Base-by-base conservation (phyloP, 2,888 invertebrate species). In the Campoplex nolae region DNA sequence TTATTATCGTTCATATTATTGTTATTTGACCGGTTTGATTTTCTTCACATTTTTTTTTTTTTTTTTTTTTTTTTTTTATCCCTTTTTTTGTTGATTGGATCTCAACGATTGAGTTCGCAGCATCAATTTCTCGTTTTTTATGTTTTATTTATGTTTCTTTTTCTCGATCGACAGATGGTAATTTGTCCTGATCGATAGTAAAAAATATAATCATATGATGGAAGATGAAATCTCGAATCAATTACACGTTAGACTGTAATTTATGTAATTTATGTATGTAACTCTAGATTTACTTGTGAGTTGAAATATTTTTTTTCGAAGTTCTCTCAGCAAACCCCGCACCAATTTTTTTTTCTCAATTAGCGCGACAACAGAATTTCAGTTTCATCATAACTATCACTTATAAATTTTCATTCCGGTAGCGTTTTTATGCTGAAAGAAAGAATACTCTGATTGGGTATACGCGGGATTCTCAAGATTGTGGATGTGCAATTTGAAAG, bases 1-100 rank as follows among this genome's bases (percentile, higher is more conserved):
- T 84, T 78, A 82, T 84, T 84, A 74, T 82, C 78, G 45, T 67
- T 54, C 65, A 32, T 78, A 84, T 81, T 62, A 32, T 80, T 68
- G 56, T 68, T 81, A 35, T 70, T 83, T 38, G 45, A 38, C n/a
- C 79, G 8, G 35, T 45, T 56, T 42, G 65, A 76, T 62, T 62
- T 71, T 32, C 62, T n/a, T 38, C 32, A 16, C n/a, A 28, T 45
- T 32, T 28, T 42, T 48, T 51, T 16, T 32, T 42, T n/a, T 42
- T 51, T 13, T 23, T 23, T 45, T 68, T 16, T 23, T 23, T 23
- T 23, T 23, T 23, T 28, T 42, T 48, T 51, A 16, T 32, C 45
- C 32, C 42, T 51, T 13, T 23, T 23, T 45, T 68, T 16, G 3
- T 18, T 51, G 54, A 68, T 78, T 78, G 67, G 78, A 16, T 54